Base-by-base conservation (phyloP, 2,113 vertebrate genomes). In the Mungos mungo region DNA sequence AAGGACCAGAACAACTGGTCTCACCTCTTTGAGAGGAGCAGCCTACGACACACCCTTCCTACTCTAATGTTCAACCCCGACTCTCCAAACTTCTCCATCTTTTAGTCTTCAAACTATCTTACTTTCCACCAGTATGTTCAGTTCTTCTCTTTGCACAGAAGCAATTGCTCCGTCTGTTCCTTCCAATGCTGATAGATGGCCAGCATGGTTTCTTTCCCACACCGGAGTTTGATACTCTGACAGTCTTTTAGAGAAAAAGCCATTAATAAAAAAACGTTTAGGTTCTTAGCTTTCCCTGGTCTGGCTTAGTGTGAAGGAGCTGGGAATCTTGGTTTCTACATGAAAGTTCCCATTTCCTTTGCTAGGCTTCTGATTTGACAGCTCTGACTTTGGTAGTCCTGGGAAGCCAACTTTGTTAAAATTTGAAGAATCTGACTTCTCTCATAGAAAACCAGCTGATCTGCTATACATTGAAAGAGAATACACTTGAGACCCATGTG, bases 401-500 rank as follows among this genome's bases (percentile, higher is more conserved):
- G 66, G 45, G 69, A 13, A 77, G 81, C 52, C 47, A 94, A 21
- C 9, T 93, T 82, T 74, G 60, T 95, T 80, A 81, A 96, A 94
- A 95, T 65, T 76, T 89, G 88, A 95, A 77, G 52, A 92, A 41
- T 74, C 82, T 96, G 95, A 83, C 69, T 95, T 97, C 82, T 80
- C 41, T 38, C 76, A 95, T n/a, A 96, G 92, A 84, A 93, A 96
- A 74, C 79, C 87, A 74, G 66, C 15, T 27, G 74, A 96, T 96
- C 50, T 77, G 66, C 97, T 96, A 86, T 88, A 96, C 85, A 98
- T 96, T 95, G 97, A 98, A 98, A 95, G 93, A 92, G 98, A 97
- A 95, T 97, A 52, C 71, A 79, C 66, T 88, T 96, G 92, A 96
- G 96, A 96, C 90, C 65, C 93, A 88, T 68, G 60, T 93, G 83